phyloP scores from a whole-genome alignment of 1,140 invertebrate genomes.

The Adoxophyes honmai region DNA sequence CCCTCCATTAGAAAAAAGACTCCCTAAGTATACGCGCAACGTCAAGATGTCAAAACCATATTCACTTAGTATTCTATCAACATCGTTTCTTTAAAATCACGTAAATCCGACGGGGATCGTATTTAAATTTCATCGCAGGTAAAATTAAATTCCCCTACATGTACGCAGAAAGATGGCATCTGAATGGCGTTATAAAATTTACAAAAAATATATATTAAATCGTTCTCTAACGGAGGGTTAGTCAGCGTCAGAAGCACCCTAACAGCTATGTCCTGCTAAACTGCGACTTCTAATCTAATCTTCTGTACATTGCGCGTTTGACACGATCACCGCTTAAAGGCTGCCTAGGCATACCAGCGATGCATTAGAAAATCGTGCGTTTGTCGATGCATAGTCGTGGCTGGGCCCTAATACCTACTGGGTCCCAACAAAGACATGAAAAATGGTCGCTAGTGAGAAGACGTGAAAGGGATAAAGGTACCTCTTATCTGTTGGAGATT shows the following conservation, averaged over 20 bases:
- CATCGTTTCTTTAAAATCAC: too few relatives aligned
- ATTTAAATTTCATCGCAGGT: slow-evolving; percentile 8
- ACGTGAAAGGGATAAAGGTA: slow-evolving; percentile 54
- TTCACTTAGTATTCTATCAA: too few relatives aligned
- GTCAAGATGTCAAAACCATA: too few relatives aligned
- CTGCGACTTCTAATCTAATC: too few relatives aligned
- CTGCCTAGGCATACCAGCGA: too few relatives aligned
- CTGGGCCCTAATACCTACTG: slow-evolving; percentile 49
- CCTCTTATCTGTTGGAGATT: slow-evolving; percentile 48
- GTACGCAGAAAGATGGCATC: not conserved
- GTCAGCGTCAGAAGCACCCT: slow-evolving; percentile 36
- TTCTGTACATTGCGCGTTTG: too few relatives aligned
- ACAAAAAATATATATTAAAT: slow-evolving; percentile 39
- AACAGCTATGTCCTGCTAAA: too few relatives aligned
- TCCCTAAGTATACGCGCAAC: too few relatives aligned
- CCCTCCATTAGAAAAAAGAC: too few relatives aligned
- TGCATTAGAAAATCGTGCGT: too few relatives aligned
- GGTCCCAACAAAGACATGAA: slow-evolving; percentile 50
- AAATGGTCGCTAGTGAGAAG: slow-evolving; percentile 48
- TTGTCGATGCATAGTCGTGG: too few relatives aligned
- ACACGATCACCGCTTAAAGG: too few relatives aligned
- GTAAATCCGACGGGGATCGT: not conserved
- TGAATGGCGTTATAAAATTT: slow-evolving; percentile 22
- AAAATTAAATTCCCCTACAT: slow-evolving; percentile 4
- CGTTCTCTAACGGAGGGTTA: slow-evolving; percentile 33